Evolutionary conservation across 2,888 invertebrate genomes (phyloP).

Genomic region (Spodoptera picta): DNA sequence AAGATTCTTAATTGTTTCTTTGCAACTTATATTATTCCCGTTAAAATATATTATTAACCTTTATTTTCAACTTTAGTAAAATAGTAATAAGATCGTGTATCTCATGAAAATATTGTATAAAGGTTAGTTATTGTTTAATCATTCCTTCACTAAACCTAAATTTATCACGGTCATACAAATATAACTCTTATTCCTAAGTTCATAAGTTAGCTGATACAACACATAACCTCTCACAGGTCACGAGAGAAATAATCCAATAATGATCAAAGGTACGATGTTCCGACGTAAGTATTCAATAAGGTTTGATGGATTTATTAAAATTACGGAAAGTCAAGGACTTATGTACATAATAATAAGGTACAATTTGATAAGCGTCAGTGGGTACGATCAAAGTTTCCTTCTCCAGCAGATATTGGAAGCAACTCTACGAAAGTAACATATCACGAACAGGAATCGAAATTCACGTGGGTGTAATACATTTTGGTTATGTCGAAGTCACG

Average conservation of each 20-base stretch:
- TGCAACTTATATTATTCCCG: no score
- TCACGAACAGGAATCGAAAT: constrained; percentile 3
- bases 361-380: constrained; percentile 38
- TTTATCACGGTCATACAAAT: no score
- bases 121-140: no score
- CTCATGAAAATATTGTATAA: no score
- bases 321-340: constrained; percentile 29
- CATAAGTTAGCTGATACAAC: background rate
- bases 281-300: constrained; percentile 23
- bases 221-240: constrained; percentile 6
- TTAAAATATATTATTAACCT: no score
- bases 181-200: no score
- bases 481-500: constrained; percentile 2
- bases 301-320: constrained; percentile 29
- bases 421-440: constrained; percentile 23
- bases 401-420: constrained; percentile 36
- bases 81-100: no score
- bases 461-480: constrained; percentile 1
- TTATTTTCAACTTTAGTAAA: no score
- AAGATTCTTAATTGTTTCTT: no score
- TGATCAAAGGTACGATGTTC: constrained; percentile 37
- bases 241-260: constrained; percentile 40
- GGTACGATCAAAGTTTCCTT: constrained; percentile 47
- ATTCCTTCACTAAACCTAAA: no score
- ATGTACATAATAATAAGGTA: constrained; percentile 33